Evolutionary conservation across 2,113 vertebrate genomes (phyloP).

Genomic region (Verasper variegatus): DNA sequence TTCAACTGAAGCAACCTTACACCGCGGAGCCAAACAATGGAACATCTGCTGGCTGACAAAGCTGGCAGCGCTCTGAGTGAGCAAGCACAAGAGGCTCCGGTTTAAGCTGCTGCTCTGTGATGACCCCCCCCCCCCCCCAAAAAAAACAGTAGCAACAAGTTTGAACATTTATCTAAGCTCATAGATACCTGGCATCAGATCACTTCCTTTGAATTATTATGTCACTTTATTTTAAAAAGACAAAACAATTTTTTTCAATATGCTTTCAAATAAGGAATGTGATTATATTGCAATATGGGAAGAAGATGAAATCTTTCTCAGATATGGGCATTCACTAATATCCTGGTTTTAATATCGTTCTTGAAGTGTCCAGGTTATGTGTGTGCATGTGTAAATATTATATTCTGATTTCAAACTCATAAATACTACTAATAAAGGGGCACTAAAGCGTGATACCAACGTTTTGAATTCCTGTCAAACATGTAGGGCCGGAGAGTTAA

Average conservation of each 20-base stretch:
- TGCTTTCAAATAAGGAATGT: background rate
- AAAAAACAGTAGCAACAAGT: constrained; percentile 49
- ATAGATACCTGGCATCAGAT: constrained; percentile 1
- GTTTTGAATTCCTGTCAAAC: too few species aligned
- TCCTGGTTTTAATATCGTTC: background rate
- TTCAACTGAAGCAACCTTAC: constrained; percentile 78
- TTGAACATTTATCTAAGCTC: constrained; percentile 19
- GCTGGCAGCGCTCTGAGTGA: constrained; percentile 39
- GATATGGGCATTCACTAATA: background rate
- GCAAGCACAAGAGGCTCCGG: constrained; percentile 16
- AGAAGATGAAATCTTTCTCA: background rate
- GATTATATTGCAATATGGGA: background rate
- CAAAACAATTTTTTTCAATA: background rate
- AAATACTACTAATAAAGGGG: too few species aligned
- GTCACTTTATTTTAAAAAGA: background rate
- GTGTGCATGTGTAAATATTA: too few species aligned
- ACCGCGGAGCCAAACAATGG: constrained; percentile 71
- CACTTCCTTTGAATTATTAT: background rate
- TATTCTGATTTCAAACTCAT: too few species aligned
- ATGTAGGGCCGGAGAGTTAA: too few species aligned
- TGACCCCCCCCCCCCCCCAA: background rate
- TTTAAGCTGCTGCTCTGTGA: constrained; percentile 6
- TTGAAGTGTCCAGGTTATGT: too few species aligned
- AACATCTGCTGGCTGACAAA: constrained; percentile 80
- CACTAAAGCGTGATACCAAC: too few species aligned